These are phyloP conservation scores for Pelvicachromis taeniatus DNA, from an alignment of 2,113 vertebrate species.

Conservation along the genomic window DNA sequence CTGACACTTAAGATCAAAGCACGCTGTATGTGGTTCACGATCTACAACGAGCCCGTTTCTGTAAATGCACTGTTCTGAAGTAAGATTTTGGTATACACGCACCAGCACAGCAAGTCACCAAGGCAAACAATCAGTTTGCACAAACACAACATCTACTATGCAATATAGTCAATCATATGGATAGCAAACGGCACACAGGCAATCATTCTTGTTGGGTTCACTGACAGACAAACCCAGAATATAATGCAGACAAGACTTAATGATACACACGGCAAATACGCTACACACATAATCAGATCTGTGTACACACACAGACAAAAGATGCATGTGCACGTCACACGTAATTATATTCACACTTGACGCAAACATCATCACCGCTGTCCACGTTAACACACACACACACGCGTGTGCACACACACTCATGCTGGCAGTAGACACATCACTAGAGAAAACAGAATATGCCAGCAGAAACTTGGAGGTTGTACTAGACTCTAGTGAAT, in stretches of 20 bases:
- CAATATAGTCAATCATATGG: not conserved
- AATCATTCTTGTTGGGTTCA: not conserved
- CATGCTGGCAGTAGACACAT: not conserved
- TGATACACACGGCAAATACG: not conserved
- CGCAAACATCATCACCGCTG: not conserved
- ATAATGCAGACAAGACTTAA: not conserved
- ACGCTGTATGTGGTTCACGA: not conserved
- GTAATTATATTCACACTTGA: not conserved
- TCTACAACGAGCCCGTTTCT: not conserved
- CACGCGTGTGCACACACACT: not conserved
- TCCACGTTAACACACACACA: not conserved
- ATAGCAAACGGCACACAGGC: not conserved
- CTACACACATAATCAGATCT: not conserved
- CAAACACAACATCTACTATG: not conserved
- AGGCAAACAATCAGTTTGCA: conserved; percentile 19
- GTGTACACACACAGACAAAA: not conserved
- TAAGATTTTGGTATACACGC: not conserved
- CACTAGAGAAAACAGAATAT: not conserved
- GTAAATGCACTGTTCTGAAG: not conserved
- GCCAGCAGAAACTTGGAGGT: conserved; percentile 26
- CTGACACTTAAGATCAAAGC: not conserved
- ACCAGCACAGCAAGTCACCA: not conserved
- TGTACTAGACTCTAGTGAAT: conserved; percentile 19
- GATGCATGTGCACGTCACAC: not conserved
- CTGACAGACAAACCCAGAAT: not conserved